Base-by-base conservation (phyloP, 2,797 vertebrate genomes). In the Enteromius unitaeniatus region DNA sequence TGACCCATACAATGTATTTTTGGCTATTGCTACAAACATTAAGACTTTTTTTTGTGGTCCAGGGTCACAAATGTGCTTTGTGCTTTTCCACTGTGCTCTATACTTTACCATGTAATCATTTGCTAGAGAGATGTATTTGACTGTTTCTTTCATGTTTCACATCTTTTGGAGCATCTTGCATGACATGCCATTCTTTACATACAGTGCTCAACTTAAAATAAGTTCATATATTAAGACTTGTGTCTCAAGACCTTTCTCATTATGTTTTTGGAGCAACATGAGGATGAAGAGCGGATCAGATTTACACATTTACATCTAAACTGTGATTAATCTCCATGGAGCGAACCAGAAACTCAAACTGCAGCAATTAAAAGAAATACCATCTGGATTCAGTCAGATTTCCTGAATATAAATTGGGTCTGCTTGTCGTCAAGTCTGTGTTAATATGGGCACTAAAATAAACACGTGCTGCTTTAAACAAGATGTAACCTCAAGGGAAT, bases 361-460 rank as follows among this genome's bases (percentile, higher is more conserved):
- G 4, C 47, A 28, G 47, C 47, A 17, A 11, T 74, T 28, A 21
- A 53, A 23, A 11, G 15, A 9, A 34, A n/a, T 17, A 34, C 53
- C 73, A 76, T 78, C 58, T 64, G 40, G 17, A 78, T 78, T 47
- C 37, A 64, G 58, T 64, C 40, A 47, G 42, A 64, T 28, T 47
- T 9, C 8, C 17, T 64, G 23, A 64, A 78, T 21, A 47, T 78
- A 19, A 31, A 45, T 42, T 78, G 17, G 3, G 13, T 45, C 37
- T 42, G 58, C 58, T 62, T 45, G 58, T 31, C 37, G 7, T 47
- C 40, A 47, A 75, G 31, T 0, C 51, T 62, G 15, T 78, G 76
- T 47, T 78, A 19, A 45, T 47, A 78, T 19, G 37, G 23, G 40
- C 7, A 60, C n/a, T 8, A 26, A 45, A 64, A 64, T 78, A 78